Base-by-base conservation (phyloP, 2,797 vertebrate species). In the Mus spretus region DNA sequence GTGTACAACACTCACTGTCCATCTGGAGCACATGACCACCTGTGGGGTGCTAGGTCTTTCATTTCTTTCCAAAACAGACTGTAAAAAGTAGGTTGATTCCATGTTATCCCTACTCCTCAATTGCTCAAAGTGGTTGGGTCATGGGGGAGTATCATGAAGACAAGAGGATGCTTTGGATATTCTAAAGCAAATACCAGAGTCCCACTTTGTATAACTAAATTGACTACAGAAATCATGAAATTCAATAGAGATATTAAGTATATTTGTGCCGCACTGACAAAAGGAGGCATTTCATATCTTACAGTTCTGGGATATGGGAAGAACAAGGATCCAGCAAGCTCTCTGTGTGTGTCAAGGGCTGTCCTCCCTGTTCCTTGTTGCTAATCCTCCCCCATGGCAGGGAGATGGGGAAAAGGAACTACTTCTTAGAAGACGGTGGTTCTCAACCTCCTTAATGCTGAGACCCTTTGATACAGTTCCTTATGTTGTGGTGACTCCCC, bases 121-220 rank as follows among this genome's bases (percentile, higher is more conserved):
- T 79, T 19, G 4, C 70, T 37, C 61, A 11, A 55, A 8, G 72
- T 4, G 22, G 55, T 6, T 6, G n/a, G 40, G 61, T 13, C 5
- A 28, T 7, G 61, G 10, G 61, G 11, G n/a, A 53, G 37, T 34
- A 24, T 22, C 61, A 87, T 1, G 6, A 28, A 50, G 2, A 72
- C 5, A 50, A 88, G 8, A 10, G 28, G 4, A 34, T 57, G 5
- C 14, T 75, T n/a, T 50, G 47, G 85, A 20, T 65, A 37, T 78
- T 65, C 34, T 55, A 84, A 92, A 93, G 53, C 72, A 80, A 34
- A 11, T 50, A 75, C 26, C n/a, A 31, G 55, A 86, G 44, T 7
- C 44, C 53, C 65, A 44, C 12, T 31, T 26, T 77, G 82, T 55
- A 83, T 80, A 96, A 92, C n/a, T 89, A 79, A 91, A 37, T 2